Conservation (phyloP, 2,888 invertebrate species). For the Cosmopolites sordidus region DNA sequence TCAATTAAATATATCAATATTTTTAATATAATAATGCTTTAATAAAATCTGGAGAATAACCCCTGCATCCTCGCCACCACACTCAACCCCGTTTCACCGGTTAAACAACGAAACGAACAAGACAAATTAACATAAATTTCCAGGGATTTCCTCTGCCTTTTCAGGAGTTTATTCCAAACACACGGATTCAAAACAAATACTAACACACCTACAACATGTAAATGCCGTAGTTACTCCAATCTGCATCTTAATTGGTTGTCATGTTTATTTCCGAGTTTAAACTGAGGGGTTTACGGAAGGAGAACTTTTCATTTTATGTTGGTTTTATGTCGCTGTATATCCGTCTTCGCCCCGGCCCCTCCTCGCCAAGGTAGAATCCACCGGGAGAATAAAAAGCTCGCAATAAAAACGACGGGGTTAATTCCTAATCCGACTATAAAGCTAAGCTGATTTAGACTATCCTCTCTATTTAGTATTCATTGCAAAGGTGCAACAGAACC, state of each 20-base stretch:
- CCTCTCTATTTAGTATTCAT: conserved; percentile 10
- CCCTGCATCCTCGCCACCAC: neutral
- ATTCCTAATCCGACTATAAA: conserved; percentile 21
- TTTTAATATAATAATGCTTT: neutral
- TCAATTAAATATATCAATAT: no score
- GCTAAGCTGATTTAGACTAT: conserved; percentile 15
- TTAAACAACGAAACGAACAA: conserved; percentile 44
- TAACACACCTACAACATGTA: conserved; percentile 47
- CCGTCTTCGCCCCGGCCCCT: neutral
- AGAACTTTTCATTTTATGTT: conserved; percentile 30
- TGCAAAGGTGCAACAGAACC: conserved; percentile 3
- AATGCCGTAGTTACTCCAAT: conserved; percentile 47
- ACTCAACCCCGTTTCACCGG: conserved; percentile 34
- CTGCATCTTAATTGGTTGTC: conserved; percentile 52
- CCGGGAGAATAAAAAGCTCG: conserved; percentile 18
- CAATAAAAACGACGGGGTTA: conserved; percentile 20
- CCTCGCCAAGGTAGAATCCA: conserved; percentile 17
- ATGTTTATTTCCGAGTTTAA: conserved; percentile 48
- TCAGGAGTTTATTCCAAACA: conserved; percentile 45
- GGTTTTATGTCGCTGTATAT: conserved; percentile 18
- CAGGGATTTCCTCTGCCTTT: conserved; percentile 39
- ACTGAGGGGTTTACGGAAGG: conserved; percentile 34
- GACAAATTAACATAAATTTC: conserved; percentile 46
- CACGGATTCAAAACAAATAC: conserved; percentile 45
- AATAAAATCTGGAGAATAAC: neutral